Percentiles rank a stretch among this genome's conserved stretches.
These are phyloP conservation scores for Megathymus violae DNA, from an alignment of 1,140 invertebrate genomes.

Conservation along the genomic window DNA sequence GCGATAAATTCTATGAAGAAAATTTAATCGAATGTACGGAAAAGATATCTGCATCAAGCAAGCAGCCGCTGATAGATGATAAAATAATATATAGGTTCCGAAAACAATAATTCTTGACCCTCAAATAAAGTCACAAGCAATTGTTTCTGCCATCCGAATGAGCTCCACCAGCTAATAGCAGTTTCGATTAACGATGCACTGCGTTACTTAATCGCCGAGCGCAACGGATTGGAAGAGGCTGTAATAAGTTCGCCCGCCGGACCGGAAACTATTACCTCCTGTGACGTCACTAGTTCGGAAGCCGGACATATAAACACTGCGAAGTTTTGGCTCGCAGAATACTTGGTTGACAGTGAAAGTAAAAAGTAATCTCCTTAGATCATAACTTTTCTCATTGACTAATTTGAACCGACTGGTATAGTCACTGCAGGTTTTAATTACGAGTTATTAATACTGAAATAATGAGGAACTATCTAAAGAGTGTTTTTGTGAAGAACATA, in stretches of 20 bases:
- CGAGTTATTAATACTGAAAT: too few species aligned
- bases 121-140: neutral
- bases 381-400: too few species aligned
- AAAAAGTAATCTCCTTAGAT: too few species aligned
- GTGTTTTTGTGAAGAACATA: too few species aligned
- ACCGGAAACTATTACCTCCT: slow-evolving; percentile 31
- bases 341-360: neutral
- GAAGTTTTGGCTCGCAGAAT: slow-evolving; percentile 18
- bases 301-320: slow-evolving; percentile 10
- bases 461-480: too few species aligned
- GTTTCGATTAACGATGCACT: slow-evolving; percentile 35
- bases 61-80: too few species aligned
- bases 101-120: neutral
- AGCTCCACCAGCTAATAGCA: neutral
- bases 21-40: too few species aligned
- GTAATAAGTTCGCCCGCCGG: slow-evolving; percentile 35
- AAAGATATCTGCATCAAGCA: too few species aligned
- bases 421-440: too few species aligned
- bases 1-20: too few species aligned
- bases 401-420: too few species aligned
- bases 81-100: neutral
- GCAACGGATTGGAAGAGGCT: slow-evolving; percentile 35
- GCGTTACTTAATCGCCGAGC: slow-evolving; percentile 30
- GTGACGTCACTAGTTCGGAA: slow-evolving; percentile 23
- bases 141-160: slow-evolving; percentile 1